These are phyloP conservation scores for Aelia acuminata DNA, from an alignment of 2,888 invertebrate genomes.

Conservation along the genomic window DNA sequence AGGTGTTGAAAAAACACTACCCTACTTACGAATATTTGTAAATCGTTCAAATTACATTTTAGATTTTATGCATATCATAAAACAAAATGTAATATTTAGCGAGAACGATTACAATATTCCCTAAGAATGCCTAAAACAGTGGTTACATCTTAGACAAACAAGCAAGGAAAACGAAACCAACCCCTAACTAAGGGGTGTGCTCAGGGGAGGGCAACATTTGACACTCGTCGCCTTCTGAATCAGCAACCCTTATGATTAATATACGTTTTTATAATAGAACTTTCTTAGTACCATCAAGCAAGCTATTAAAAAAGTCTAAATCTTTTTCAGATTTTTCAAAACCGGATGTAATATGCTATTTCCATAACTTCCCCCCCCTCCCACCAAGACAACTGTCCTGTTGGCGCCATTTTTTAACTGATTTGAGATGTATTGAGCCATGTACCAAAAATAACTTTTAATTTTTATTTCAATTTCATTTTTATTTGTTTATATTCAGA, in stretches of 20 bases:
- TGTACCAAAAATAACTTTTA: too few relatives aligned
- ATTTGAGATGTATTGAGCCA: too few relatives aligned
- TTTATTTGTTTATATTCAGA: too few relatives aligned
- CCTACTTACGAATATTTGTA: constrained; percentile 24
- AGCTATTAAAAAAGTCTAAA: neutral
- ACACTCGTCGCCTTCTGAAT: neutral
- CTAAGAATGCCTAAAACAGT: neutral
- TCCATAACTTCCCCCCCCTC: too few relatives aligned
- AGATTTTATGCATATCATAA: constrained; percentile 27
- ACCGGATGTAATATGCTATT: too few relatives aligned
- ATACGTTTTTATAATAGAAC: neutral
- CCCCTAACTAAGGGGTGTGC: neutral
- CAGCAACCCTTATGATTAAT: neutral
- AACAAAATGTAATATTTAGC: constrained; percentile 1
- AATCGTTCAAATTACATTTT: constrained; percentile 39
- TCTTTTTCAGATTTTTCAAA: too few relatives aligned
- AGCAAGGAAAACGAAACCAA: neutral
- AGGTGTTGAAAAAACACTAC: neutral
- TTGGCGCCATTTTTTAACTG: too few relatives aligned
- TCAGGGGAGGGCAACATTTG: constrained; percentile 4
- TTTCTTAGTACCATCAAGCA: too few relatives aligned
- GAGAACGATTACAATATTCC: neutral
- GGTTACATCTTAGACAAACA: neutral
- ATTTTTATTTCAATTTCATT: too few relatives aligned
- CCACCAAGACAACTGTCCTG: too few relatives aligned